Base-by-base conservation (phyloP, 2,113 vertebrate genomes). In the Ageneiosus marmoratus region DNA sequence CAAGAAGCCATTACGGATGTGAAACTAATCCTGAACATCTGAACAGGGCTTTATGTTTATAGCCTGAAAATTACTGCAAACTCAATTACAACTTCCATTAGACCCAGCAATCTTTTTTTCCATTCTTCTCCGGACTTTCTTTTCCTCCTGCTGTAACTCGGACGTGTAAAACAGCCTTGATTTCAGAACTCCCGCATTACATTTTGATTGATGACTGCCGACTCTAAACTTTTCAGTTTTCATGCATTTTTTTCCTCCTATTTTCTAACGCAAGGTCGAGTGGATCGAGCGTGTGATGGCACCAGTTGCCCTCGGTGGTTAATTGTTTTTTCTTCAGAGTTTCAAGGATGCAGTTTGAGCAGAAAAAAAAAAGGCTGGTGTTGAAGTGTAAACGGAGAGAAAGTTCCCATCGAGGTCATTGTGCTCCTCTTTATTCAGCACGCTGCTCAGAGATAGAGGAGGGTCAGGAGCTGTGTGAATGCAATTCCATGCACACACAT, bases 271-370 rank as follows among this genome's bases (percentile, higher is more conserved):
- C 75, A 83, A 79, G 84, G 80, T 67, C 78, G 56, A 65, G 44
- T 50, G 77, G 77, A 18, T 79, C 16, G 44, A 46, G n/a, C 18
- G 77, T 32, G 58, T 50, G 41, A 32, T 18, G 27, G 44, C 5
- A 34, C n/a, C 18, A 6, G 16, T 50, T 32, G 27, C 16, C 77
- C 76, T 79, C 32, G 12, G 74, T 50, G 4, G 60, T 67, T 75
- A 82, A 58, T 79, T 86, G 72, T 73, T 86, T 83, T 46, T 81
- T 86, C 79, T 86, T 79, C 34, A 15, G 46, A 27, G 65, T 82
- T 86, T 83, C 84, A 86, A 86, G 80, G 84, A 86, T 79, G 69
- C 75, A 74, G 84, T 50, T 74, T 29, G 56, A 83, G 48, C 41
- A 20, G 80, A 34, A n/a, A n/a, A n/a, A 65, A 51, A 46, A 82